Evolutionary conservation across 2,797 vertebrate genomes (phyloP).

Genomic region (Spinus pinus): DNA sequence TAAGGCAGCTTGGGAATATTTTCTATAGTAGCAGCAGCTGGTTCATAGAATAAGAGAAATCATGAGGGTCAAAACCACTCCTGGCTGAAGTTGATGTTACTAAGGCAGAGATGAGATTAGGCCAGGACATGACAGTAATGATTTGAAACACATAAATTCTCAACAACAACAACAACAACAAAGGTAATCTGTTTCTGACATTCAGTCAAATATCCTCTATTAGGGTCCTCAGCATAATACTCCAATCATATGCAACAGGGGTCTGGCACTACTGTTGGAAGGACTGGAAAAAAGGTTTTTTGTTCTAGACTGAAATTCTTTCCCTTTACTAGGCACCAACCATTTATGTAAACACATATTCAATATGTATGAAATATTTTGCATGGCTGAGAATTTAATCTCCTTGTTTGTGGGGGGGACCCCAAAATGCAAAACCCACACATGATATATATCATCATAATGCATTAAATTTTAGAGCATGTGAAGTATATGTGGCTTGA

Average conservation of each 20-base stretch:
- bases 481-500: not conserved
- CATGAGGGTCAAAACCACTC: not conserved
- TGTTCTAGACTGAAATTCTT: not conserved
- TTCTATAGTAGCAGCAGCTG: not conserved
- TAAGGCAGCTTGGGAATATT: not conserved
- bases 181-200: not conserved
- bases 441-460: not conserved
- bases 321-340: not conserved
- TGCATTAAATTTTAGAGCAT: not conserved
- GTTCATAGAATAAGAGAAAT: not conserved
- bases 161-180: not conserved
- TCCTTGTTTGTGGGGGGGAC: not conserved
- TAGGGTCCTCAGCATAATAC: not conserved
- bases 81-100: not conserved
- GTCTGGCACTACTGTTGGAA: not conserved
- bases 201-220: not conserved
- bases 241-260: not conserved
- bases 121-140: not conserved
- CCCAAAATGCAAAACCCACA: not conserved
- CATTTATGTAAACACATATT: not conserved
- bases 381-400: not conserved
- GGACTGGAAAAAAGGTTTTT: not conserved
- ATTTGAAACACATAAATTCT: not conserved
- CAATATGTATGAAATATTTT: not conserved
- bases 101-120: not conserved